Base-by-base conservation (phyloP, 2,113 vertebrate genomes). In the Phyllostomus discolor region DNA sequence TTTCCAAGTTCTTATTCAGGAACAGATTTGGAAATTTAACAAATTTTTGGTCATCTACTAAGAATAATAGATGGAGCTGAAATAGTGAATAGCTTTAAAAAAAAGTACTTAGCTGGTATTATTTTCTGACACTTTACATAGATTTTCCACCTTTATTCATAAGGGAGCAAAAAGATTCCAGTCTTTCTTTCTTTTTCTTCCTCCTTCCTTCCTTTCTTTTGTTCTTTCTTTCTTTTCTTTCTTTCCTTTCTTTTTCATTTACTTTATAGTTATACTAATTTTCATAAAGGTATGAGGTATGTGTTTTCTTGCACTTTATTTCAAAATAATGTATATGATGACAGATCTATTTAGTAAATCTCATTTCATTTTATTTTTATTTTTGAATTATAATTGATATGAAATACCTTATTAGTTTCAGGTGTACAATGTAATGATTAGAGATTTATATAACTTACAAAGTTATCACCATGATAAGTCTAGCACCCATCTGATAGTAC, bases 11-110 rank as follows among this genome's bases (percentile, higher is more conserved):
- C 92, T 91, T 95, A 88, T 91, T 94, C 66, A 94, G 24, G 28
- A 94, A 88, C 64, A 85, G 57, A 94, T 95, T 94, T 91, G 84
- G 72, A 95, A 96, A 95, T 87, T 96, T 95, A 88, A 95, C 94
- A 89, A 93, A 84, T 6, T 64, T 88, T 96, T 87, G 95, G 76
- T 91, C 95, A 85, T 85, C 46, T 93, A 69, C 15, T 92, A 59
- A 97, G 67, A 95, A 92, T 90, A 94, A 94, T 93, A 90, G 70
- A 41, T 88, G 28, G n/a, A 78, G 19, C 14, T 90, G 46, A 93
- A 86, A 91, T 87, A 97, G 91, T 82, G 72, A 97, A 73, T 62
- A 73, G 35, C 26, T 52, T 20, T 91, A 86, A 78, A 64, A 92
- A 90, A 50, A 80, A 83, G 80, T 80, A 31, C 62, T 84, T 50